phyloP scores from a whole-genome alignment of 2,888 invertebrate species.

The Polydrusus cervinus region DNA sequence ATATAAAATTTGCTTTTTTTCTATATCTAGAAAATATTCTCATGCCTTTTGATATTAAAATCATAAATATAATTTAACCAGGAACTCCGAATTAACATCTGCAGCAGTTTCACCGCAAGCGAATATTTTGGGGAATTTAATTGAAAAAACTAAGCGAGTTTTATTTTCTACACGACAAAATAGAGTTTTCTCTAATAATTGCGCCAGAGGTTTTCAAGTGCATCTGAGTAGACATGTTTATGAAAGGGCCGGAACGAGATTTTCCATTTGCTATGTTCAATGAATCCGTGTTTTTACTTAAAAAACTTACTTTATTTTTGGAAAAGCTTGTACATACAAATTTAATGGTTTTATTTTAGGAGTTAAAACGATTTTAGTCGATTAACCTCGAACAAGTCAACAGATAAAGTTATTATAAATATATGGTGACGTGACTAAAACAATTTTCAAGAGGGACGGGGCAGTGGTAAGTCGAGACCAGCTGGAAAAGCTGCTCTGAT shows the following conservation, averaged over 20 bases:
- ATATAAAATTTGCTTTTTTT: too few species aligned
- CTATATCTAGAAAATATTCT: too few species aligned
- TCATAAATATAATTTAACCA: conserved; percentile 1
- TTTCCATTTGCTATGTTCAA: conserved; percentile 15
- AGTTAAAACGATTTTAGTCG: too few species aligned
- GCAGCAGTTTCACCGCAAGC: neutral
- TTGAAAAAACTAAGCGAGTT: neutral
- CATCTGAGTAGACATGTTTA: conserved; percentile 25
- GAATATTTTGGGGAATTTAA: neutral
- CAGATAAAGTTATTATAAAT: too few species aligned
- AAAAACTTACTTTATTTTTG: neutral
- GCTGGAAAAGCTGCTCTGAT: too few species aligned
- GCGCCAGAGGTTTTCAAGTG: conserved; percentile 1
- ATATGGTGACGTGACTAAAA: too few species aligned
- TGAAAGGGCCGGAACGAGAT: neutral
- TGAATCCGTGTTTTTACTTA: neutral
- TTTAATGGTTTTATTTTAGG: too few species aligned
- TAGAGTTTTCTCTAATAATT: conserved; percentile 6
- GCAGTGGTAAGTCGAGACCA: too few species aligned
- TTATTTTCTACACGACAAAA: conserved; percentile 14
- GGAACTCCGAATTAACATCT: neutral
- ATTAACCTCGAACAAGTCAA: too few species aligned
- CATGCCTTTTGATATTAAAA: neutral
- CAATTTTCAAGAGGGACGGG: too few species aligned
- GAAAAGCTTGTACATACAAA: neutral